Evolutionary conservation across 2,888 invertebrate genomes (phyloP).

Genomic region (Thecophora atra): DNA sequence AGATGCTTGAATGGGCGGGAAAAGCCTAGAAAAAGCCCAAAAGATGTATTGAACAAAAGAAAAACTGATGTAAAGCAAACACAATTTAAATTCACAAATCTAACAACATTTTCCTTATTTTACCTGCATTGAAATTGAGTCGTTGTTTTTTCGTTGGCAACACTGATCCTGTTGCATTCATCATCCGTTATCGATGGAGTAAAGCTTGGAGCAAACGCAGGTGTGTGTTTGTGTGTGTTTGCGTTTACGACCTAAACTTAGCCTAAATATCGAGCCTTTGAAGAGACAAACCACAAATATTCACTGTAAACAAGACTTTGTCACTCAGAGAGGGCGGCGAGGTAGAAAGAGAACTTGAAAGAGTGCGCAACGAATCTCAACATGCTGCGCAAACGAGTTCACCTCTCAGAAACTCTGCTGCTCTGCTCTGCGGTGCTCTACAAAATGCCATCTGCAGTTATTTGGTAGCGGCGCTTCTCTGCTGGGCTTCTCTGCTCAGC

Average conservation of each 20-base stretch:
- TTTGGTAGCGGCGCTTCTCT: too few relatives aligned
- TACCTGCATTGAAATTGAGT: not conserved
- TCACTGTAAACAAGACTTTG: too few relatives aligned
- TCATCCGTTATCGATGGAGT: slow-evolving; percentile 21
- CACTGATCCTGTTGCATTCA: slow-evolving; percentile 18
- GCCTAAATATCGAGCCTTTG: not conserved
- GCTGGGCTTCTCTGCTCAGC: not conserved
- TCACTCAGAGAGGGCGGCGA: too few relatives aligned
- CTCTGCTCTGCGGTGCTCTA: too few relatives aligned
- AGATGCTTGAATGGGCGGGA: not conserved
- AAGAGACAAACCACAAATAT: not conserved
- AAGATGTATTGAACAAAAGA: not conserved
- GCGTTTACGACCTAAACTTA: not conserved
- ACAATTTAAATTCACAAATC: not conserved
- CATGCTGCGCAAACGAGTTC: too few relatives aligned
- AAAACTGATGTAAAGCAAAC: not conserved
- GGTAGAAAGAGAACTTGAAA: too few relatives aligned
- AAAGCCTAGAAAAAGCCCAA: not conserved
- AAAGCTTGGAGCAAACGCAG: not conserved
- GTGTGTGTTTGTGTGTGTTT: not conserved
- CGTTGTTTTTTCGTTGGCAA: not conserved
- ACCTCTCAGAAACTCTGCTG: too few relatives aligned
- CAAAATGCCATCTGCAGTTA: too few relatives aligned
- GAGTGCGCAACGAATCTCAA: too few relatives aligned
- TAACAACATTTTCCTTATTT: too few relatives aligned